Evolutionary conservation across 2,888 invertebrate species (phyloP).

Genomic region (Trachelus iudaicus): DNA sequence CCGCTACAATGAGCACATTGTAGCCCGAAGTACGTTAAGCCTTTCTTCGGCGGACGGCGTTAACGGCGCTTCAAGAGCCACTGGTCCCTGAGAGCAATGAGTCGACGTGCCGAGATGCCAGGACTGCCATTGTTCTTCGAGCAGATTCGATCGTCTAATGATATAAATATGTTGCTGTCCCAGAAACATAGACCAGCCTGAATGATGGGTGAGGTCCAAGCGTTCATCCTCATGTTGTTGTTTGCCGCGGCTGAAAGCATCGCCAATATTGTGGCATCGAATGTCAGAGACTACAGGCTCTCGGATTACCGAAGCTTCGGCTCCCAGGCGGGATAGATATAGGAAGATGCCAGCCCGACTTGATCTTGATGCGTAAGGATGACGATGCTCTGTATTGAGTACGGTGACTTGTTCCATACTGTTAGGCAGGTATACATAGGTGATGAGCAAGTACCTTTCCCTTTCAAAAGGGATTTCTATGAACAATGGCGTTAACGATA

Average conservation of each 20-base stretch:
- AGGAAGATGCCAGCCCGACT: background rate
- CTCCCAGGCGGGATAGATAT: background rate
- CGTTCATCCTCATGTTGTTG: constrained; percentile 20
- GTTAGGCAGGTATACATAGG: background rate
- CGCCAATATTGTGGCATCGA: constrained; percentile 47
- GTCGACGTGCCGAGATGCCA: background rate
- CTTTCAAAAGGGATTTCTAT: background rate
- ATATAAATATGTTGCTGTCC: background rate
- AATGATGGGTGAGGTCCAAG: constrained; percentile 12
- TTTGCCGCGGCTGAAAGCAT: constrained; percentile 46
- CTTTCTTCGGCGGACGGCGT: constrained; percentile 32
- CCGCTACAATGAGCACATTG: constrained; percentile 25
- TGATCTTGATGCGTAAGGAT: background rate
- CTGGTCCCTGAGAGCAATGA: background rate
- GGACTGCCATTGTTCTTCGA: background rate
- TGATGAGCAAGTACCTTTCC: background rate
- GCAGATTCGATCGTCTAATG: background rate
- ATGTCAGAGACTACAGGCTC: constrained; percentile 23
- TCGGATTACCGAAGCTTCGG: background rate
- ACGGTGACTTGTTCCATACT: background rate
- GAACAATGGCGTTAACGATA: constrained; percentile 2
- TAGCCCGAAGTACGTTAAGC: constrained; percentile 16
- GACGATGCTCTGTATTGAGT: background rate
- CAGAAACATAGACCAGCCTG: background rate
- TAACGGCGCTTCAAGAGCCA: constrained; percentile 30